Evolutionary conservation across 1,140 invertebrate genomes (phyloP).

Genomic region (Camponotus floridanus): DNA sequence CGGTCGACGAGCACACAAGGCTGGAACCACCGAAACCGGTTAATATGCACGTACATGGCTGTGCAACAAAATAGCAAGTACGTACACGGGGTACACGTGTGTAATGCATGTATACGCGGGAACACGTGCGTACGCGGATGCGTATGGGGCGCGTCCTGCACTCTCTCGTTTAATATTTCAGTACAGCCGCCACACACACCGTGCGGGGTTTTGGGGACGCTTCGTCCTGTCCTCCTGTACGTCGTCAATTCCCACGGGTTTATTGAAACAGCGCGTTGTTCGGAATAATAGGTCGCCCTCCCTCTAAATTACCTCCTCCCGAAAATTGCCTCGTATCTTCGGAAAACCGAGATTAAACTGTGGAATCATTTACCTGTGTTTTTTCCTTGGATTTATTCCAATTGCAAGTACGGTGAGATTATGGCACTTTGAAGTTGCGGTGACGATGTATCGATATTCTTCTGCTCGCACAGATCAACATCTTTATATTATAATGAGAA

Average conservation of each 20-base stretch:
- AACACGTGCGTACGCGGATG: slow-evolving; percentile 6
- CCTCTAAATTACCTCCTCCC: background rate
- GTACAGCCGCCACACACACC: slow-evolving; percentile 57
- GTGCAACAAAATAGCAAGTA: slow-evolving; percentile 58
- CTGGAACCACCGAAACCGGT: slow-evolving; percentile 25
- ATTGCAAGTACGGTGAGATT: too few species aligned
- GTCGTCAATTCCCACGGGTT: slow-evolving; percentile 81
- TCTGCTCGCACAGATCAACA: too few species aligned
- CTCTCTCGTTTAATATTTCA: slow-evolving; percentile 82
- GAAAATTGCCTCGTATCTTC: slow-evolving; percentile 24
- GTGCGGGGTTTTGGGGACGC: slow-evolving; percentile 67
- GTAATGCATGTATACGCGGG: slow-evolving; percentile 10
- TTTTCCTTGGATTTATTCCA: too few species aligned
- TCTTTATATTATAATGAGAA: too few species aligned
- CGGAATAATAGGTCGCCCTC: slow-evolving; percentile 56
- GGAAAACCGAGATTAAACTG: slow-evolving; percentile 31
- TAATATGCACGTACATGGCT: slow-evolving; percentile 67
- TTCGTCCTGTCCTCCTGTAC: slow-evolving; percentile 60
- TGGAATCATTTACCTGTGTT: background rate
- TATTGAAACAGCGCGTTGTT: slow-evolving; percentile 73
- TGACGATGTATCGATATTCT: too few species aligned
- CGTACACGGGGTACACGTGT: background rate
- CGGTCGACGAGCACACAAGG: slow-evolving; percentile 43
- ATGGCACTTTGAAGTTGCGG: too few species aligned
- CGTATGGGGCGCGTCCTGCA: slow-evolving; percentile 47